Percentiles rank a stretch among this genome's conserved stretches.
These are phyloP conservation scores for Amphipoea oculea DNA, from an alignment of 2,888 invertebrate genomes.

Conservation along the genomic window DNA sequence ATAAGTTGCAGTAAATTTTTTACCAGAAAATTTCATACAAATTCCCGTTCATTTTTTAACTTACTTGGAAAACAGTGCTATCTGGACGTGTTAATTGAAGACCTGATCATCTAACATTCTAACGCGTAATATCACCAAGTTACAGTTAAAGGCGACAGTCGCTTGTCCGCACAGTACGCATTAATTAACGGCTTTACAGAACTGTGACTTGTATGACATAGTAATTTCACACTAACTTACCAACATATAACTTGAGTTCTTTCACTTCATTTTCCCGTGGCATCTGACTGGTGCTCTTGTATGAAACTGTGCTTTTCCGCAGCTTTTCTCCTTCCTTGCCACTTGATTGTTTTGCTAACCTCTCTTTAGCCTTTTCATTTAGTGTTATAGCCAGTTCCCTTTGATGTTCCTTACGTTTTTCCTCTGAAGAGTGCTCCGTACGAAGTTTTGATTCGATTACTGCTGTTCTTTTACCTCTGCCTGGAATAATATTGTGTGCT, in stretches of 20 bases:
- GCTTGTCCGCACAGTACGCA: neutral
- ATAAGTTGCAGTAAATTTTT: neutral
- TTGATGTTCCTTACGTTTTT: conserved; percentile 99
- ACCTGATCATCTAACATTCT: neutral
- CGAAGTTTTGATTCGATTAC: conserved; percentile 98
- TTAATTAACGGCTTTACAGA: neutral
- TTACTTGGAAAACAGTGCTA: neutral
- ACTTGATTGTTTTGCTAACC: conserved; percentile 96
- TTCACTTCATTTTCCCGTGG: conserved; percentile 98
- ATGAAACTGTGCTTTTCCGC: conserved; percentile 98
- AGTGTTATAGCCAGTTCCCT: conserved; percentile 97
- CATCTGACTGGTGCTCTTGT: conserved; percentile 97
- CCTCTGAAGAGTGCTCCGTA: conserved; percentile 98
- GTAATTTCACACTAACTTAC: conserved; percentile 86
- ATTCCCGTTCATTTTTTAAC: neutral
- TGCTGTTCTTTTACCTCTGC: conserved; percentile 95
- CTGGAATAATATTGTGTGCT: conserved; percentile 73
- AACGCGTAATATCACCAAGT: neutral
- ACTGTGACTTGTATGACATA: neutral
- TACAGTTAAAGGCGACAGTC: neutral
- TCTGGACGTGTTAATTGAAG: neutral
- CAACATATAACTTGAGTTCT: conserved; percentile 98
- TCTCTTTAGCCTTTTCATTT: conserved; percentile 97
- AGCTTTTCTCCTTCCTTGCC: conserved; percentile 97
- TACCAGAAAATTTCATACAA: neutral